Conservation (phyloP, 2,888 invertebrate genomes). For the Molorchus minor region DNA sequence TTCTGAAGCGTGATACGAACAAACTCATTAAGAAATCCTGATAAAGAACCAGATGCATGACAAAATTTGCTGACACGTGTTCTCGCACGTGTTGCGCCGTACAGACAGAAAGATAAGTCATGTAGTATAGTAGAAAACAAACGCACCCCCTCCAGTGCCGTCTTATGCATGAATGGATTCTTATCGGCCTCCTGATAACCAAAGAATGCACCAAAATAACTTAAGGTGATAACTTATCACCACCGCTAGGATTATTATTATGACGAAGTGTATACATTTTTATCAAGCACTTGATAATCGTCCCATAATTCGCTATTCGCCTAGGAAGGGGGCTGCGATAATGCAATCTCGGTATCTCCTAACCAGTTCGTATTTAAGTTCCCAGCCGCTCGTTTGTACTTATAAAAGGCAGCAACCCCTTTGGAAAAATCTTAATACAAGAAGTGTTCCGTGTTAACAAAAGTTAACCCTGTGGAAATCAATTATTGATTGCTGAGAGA, state of each 20-base stretch:
- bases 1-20: conserved; percentile 26
- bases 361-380: conserved; percentile 48
- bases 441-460: no score
- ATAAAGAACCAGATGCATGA: conserved; percentile 32
- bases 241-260: conserved; percentile 56
- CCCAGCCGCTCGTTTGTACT: conserved; percentile 9
- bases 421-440: neutral
- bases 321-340: conserved; percentile 58
- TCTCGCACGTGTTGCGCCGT: conserved; percentile 33
- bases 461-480: no score
- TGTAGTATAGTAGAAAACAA: conserved; percentile 29
- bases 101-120: conserved; percentile 30
- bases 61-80: conserved; percentile 37
- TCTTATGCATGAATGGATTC: conserved; percentile 34
- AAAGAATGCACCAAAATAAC: conserved; percentile 55
- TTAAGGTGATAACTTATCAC: conserved; percentile 60
- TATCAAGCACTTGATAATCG: conserved; percentile 60
- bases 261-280: conserved; percentile 60
- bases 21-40: conserved; percentile 29
- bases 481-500: no score
- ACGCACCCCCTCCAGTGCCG: conserved; percentile 41
- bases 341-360: conserved; percentile 55
- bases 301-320: conserved; percentile 58
- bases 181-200: conserved; percentile 37
- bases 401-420: conserved; percentile 11